A percentile compares a stretch with the other conserved stretches of the same genome.
Evolutionary conservation across 35 echinoderm and acorn worm genomes (phyloP).

Genomic region (Eucidaris tribuloides): DNA sequence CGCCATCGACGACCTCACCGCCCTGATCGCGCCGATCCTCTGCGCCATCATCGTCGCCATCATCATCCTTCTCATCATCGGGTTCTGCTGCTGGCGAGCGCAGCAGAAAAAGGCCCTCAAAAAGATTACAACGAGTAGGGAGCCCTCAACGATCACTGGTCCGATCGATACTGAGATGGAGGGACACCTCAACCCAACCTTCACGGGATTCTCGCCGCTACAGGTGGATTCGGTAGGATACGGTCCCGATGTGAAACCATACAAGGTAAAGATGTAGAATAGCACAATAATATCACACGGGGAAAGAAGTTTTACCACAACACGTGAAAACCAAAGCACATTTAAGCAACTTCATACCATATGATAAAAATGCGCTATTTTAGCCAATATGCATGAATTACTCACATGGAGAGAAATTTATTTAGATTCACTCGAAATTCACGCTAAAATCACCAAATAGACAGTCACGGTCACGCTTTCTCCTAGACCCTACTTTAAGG

Average conservation of each 20-base stretch:
- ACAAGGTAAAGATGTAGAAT: neutral
- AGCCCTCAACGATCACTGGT: neutral
- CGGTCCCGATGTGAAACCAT: constrained; percentile 6
- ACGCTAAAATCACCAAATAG: too few species aligned
- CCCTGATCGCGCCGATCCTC: neutral
- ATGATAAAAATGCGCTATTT: too few species aligned
- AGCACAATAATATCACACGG: too few species aligned
- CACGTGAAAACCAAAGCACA: too few species aligned
- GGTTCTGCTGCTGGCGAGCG: neutral
- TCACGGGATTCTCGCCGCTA: neutral
- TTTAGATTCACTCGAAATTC: too few species aligned
- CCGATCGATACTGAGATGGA: constrained; percentile 8
- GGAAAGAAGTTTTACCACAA: too few species aligned
- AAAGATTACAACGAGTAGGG: neutral
- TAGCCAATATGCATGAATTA: too few species aligned
- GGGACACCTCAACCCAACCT: neutral
- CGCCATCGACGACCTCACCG: neutral
- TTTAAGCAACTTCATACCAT: too few species aligned
- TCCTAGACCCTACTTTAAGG: too few species aligned
- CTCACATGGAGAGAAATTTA: too few species aligned
- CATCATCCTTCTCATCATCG: constrained; percentile 1
- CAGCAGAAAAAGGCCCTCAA: neutral
- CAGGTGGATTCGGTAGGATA: neutral
- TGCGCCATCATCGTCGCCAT: constrained; percentile 25
- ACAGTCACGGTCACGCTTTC: too few species aligned